A percentile compares a stretch with the other conserved stretches of the same genome.
Conservation (phyloP, 2,888 invertebrate genomes). For the Idaea biselata region DNA sequence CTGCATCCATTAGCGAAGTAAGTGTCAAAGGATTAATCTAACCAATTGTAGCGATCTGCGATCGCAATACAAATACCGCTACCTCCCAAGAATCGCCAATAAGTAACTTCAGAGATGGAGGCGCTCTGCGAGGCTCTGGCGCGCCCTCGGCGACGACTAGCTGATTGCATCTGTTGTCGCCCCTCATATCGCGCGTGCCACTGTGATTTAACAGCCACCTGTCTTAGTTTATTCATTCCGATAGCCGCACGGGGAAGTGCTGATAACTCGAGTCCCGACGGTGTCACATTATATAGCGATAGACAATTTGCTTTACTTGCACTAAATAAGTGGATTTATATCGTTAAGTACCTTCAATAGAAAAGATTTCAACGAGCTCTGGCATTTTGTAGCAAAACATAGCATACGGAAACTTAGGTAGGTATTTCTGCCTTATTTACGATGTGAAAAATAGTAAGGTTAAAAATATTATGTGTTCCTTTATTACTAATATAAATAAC, state of each 20-base stretch:
- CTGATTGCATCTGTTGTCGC: slow-evolving; percentile 52
- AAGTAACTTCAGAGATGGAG: not conserved
- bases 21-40: not conserved
- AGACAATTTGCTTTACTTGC: slow-evolving; percentile 30
- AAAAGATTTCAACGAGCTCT: not conserved
- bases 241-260: slow-evolving; percentile 58
- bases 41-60: not conserved
- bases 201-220: slow-evolving; percentile 66
- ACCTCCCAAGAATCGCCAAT: not conserved
- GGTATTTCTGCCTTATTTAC: not conserved
- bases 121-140: slow-evolving; percentile 22
- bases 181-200: slow-evolving; percentile 55
- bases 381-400: not conserved
- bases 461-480: no score
- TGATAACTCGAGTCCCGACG: slow-evolving; percentile 29
- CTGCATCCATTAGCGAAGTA: no score
- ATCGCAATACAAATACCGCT: not conserved
- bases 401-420: not conserved
- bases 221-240: slow-evolving; percentile 61
- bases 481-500: no score
- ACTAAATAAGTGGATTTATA: slow-evolving; percentile 22
- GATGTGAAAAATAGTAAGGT: not conserved
- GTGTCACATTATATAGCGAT: slow-evolving; percentile 22
- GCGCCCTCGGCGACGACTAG: slow-evolving; percentile 39
- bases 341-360: not conserved